Percentiles rank a stretch among this genome's conserved stretches.
phyloP scores from a whole-genome alignment of 2,888 invertebrate species.

The Dioctria linearis region DNA sequence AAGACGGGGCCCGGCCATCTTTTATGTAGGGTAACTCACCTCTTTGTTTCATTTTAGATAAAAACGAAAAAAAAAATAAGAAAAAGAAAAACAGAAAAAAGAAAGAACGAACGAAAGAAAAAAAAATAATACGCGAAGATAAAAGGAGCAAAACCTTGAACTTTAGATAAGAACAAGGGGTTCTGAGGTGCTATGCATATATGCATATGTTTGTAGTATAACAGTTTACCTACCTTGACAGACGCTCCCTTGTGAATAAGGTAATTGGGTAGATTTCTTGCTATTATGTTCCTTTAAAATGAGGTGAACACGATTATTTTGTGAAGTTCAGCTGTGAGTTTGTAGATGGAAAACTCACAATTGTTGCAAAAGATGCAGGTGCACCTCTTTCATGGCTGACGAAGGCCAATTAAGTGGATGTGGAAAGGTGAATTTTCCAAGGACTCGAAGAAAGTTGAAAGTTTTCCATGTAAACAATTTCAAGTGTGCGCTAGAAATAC shows the following conservation, averaged over 20 bases:
- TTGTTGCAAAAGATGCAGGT: slow-evolving; percentile 34
- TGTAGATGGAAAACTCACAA: background rate
- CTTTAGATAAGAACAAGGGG: slow-evolving; percentile 8
- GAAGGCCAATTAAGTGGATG: slow-evolving; percentile 29
- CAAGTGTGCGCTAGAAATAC: slow-evolving; percentile 24
- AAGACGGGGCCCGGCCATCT: slow-evolving; percentile 1
- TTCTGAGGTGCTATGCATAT: background rate
- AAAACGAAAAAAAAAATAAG: background rate
- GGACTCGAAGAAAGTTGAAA: slow-evolving; percentile 40
- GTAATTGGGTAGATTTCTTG: slow-evolving; percentile 25
- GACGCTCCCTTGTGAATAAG: background rate
- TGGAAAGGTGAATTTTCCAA: slow-evolving; percentile 37
- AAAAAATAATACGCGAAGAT: background rate
- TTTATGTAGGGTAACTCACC: background rate
- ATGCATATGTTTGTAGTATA: no score
- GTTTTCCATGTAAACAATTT: slow-evolving; percentile 42
- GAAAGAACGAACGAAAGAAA: no score
- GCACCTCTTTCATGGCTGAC: slow-evolving; percentile 26
- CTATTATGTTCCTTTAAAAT: background rate
- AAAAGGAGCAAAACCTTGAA: slow-evolving; percentile 17
- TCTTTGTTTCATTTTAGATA: background rate
- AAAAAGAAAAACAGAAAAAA: slow-evolving; percentile 1
- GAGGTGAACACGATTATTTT: no score
- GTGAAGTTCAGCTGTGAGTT: no score
- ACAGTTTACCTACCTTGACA: background rate